These are phyloP conservation scores for Harpegnathos saltator DNA, from an alignment of 1,140 invertebrate species.

Conservation along the genomic window DNA sequence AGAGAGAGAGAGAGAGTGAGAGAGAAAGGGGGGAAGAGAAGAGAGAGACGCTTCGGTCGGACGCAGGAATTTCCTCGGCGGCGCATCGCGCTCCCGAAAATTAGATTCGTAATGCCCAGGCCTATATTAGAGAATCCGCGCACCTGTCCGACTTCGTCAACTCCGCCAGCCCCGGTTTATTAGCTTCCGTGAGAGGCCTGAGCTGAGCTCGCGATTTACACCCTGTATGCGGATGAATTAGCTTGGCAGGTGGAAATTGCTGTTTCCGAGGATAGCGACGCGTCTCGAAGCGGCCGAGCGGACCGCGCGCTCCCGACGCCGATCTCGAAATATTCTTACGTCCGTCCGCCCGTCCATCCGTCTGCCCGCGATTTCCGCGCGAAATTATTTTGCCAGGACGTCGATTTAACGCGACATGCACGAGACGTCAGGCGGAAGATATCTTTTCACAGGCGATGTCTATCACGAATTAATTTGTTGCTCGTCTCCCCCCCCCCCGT, in stretches of 20 bases:
- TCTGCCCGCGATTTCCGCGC: background rate
- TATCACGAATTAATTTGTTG: constrained; percentile 19
- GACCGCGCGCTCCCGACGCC: too few relatives aligned
- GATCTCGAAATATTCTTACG: too few relatives aligned
- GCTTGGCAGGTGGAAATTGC: constrained; percentile 47
- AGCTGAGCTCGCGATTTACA: constrained; percentile 63
- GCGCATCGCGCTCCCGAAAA: constrained; percentile 63
- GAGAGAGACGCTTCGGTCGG: constrained; percentile 61
- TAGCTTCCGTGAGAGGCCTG: constrained; percentile 48
- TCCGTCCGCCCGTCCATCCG: too few relatives aligned
- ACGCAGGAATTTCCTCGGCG: constrained; percentile 28
- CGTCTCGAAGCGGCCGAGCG: too few relatives aligned
- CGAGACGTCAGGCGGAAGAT: constrained; percentile 5
- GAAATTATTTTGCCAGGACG: constrained; percentile 17
- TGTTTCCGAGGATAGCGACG: constrained; percentile 20
- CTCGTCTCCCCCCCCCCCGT: constrained; percentile 1
- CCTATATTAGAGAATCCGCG: constrained; percentile 63
- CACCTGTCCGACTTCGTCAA: constrained; percentile 67
- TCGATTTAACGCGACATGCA: constrained; percentile 15
- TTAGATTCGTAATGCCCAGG: constrained; percentile 52
- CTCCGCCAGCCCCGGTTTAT: constrained; percentile 60
- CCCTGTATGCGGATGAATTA: constrained; percentile 63
- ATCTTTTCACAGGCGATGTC: too few relatives aligned
- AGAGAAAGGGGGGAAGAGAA: too few relatives aligned
- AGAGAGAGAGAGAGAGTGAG: too few relatives aligned